phyloP scores from a whole-genome alignment of 2,888 invertebrate species.

The Oligia strigilis region DNA sequence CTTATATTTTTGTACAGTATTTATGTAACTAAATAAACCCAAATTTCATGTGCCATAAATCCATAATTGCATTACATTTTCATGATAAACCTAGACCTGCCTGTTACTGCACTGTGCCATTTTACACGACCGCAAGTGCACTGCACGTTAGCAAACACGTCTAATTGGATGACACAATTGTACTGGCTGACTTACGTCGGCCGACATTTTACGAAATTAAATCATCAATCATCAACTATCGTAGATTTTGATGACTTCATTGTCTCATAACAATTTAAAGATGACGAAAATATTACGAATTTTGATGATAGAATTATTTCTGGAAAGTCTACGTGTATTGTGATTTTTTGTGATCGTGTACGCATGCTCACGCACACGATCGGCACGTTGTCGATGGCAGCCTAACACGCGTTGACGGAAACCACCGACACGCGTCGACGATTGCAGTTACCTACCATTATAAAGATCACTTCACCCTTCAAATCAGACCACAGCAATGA shows the following conservation, averaged over 20 bases:
- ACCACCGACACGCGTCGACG: no score
- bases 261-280: background rate
- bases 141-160: conserved; percentile 21
- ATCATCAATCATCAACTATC: conserved; percentile 17
- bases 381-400: no score
- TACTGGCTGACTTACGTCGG: conserved; percentile 32
- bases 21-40: no score
- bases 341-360: no score
- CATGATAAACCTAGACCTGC: conserved; percentile 3
- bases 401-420: no score
- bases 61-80: background rate
- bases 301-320: background rate
- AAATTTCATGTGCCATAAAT: no score
- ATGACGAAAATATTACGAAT: background rate
- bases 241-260: conserved; percentile 22
- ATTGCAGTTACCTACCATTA: no score
- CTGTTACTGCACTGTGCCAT: conserved; percentile 12
- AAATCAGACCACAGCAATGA: no score
- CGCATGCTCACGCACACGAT: no score
- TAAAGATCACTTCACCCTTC: no score
- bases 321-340: background rate
- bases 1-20: no score
- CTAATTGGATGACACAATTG: conserved; percentile 56
- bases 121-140: conserved; percentile 34
- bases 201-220: conserved; percentile 27